These are phyloP conservation scores for Cerastoderma edule DNA, from an alignment of 2,888 invertebrate genomes.

Conservation along the genomic window DNA sequence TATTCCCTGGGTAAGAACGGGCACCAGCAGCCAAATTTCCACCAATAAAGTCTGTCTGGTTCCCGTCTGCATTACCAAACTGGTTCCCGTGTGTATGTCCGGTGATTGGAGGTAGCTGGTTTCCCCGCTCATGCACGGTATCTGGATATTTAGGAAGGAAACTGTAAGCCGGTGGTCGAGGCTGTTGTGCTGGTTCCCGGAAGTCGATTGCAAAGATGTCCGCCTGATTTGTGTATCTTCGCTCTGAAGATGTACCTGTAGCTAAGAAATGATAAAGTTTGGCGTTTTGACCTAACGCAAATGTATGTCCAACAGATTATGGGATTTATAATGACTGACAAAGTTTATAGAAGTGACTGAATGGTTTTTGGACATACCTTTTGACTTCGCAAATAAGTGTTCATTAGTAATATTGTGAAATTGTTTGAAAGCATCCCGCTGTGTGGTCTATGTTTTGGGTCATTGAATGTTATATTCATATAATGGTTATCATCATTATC, in stretches of 20 bases:
- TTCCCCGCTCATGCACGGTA: neutral
- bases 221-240: neutral
- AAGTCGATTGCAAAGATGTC: conserved; percentile 11
- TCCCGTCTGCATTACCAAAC: neutral
- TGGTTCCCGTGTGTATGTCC: neutral
- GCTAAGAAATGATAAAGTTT: too few relatives aligned
- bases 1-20: neutral
- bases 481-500: too few relatives aligned
- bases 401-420: too few relatives aligned
- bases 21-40: neutral
- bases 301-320: too few relatives aligned
- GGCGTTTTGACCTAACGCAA: too few relatives aligned
- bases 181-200: neutral
- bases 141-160: conserved; percentile 13
- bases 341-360: too few relatives aligned
- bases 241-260: neutral
- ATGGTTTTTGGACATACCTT: too few relatives aligned
- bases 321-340: too few relatives aligned
- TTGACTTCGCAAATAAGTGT: too few relatives aligned
- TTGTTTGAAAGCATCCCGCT: too few relatives aligned
- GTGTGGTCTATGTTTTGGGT: too few relatives aligned
- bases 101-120: neutral
- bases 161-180: conserved; percentile 6
- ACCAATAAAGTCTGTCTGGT: neutral
- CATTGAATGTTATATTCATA: too few relatives aligned